Base-by-base conservation (phyloP, 2,888 invertebrate genomes). In the Nephrotoma guestfalica region DNA sequence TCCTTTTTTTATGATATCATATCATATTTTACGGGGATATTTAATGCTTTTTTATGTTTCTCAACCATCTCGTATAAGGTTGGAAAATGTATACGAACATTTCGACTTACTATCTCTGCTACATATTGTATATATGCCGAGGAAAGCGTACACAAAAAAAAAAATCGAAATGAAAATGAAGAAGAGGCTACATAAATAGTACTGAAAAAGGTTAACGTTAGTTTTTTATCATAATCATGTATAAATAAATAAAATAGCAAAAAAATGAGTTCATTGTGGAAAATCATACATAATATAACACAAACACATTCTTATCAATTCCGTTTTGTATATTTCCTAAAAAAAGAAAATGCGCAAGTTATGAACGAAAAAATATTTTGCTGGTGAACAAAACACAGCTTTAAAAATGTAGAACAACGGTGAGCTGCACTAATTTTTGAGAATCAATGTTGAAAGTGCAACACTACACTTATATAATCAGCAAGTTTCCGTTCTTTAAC, bases 21-120 rank as follows among this genome's bases (percentile, higher is more conserved):
- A 84, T 84, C 84, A 84, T 84, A 84, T 84, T 84, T 84, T 84
- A 84, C 84, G 84, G 84, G 84, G 84, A 84, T 84, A 84, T 41
- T 84, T 84, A 41, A 41, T 83, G 40, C 6, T 83, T 41, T 83
- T 83, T 41, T 83, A 3, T 71, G 71, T 71, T 71, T 71, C 30
- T 30, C 30, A 71, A 30, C 71, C 71, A 71, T 71, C 18, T 71
- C 71, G 43, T 43, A 71, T 30, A 30, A 30, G 9, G 30, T 71
- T 71, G 9, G 30, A 18, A 30, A 30, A 30, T 71, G 5, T 43
- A 6, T 43, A 71, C 71, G 9, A 71, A 30, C 18, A 71, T 30
- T 6, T 15, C 15, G 5, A 51, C 51, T 51, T 15, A 51, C 15
- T 51, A 51, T 15, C 18, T 51, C n/a, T 51, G 13, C 13, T 30